Percentiles rank a stretch among this genome's conserved stretches.
Conservation (phyloP, 2,113 vertebrate species). For the Ctenomys sociabilis region DNA sequence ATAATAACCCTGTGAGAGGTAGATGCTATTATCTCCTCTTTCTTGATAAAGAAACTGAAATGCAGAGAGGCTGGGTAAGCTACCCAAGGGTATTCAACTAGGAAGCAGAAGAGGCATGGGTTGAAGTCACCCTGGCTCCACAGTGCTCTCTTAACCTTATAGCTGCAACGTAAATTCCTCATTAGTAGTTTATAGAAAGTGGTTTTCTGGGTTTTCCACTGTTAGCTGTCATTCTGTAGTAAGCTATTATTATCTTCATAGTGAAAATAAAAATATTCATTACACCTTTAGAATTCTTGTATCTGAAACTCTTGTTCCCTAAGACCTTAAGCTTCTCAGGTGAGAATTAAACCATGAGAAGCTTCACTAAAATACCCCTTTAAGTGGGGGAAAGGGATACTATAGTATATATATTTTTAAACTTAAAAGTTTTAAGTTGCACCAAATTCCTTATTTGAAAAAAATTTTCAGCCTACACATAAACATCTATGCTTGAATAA, state of each 20-base stretch:
- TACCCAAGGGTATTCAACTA: not conserved
- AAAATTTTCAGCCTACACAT: not conserved
- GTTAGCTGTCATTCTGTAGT: not conserved
- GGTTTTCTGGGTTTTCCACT: not conserved
- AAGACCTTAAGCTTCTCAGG: not conserved
- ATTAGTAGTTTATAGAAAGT: not conserved
- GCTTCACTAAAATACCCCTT: not conserved
- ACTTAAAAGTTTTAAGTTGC: not conserved
- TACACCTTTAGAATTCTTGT: not conserved
- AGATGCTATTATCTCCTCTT: not conserved
- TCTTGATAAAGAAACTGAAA: not conserved
- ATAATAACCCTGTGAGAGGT: not conserved
- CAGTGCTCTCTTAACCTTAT: not conserved
- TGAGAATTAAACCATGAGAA: slow-evolving; percentile 4
- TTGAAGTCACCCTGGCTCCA: not conserved
- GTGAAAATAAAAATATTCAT: not conserved
- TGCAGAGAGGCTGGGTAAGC: not conserved
- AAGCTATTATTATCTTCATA: not conserved
- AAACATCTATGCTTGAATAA: slow-evolving; percentile 4
- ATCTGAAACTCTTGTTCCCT: not conserved
- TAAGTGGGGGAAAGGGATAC: not conserved
- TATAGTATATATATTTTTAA: not conserved
- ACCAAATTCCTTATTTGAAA: slow-evolving; percentile 6
- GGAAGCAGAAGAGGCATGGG: not conserved
- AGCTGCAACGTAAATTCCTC: not conserved